These are phyloP conservation scores for Tiliacea aurago DNA, from an alignment of 2,888 invertebrate genomes.

Conservation along the genomic window DNA sequence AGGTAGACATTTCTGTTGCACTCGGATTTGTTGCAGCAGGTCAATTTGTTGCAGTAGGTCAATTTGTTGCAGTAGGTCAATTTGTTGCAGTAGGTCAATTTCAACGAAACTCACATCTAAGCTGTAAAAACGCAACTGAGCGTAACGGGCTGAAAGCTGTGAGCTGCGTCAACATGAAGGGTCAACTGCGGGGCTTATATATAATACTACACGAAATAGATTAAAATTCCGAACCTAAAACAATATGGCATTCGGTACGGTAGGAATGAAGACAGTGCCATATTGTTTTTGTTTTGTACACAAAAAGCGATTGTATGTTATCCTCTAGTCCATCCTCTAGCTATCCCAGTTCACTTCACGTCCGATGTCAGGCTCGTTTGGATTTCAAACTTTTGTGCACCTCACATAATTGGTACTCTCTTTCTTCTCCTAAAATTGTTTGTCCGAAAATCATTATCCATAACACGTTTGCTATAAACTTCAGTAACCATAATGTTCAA, in stretches of 20 bases:
- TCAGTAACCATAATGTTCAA: too few species aligned
- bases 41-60: background rate
- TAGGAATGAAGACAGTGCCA: too few species aligned
- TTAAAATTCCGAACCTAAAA: slow-evolving; percentile 15
- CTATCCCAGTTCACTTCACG: background rate
- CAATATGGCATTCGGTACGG: background rate
- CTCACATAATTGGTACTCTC: background rate
- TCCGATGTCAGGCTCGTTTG: too few species aligned
- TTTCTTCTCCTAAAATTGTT: too few species aligned
- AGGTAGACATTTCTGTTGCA: too few species aligned
- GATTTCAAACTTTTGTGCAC: background rate
- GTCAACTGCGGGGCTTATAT: background rate
- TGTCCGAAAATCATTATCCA: too few species aligned
- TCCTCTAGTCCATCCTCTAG: background rate
- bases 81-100: background rate
- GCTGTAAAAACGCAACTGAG: background rate
- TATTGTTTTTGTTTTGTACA: background rate
- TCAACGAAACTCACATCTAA: background rate
- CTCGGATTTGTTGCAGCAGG: background rate
- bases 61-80: background rate
- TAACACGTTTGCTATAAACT: too few species aligned
- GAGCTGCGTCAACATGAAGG: background rate
- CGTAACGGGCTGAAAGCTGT: background rate
- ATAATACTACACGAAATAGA: background rate
- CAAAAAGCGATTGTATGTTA: background rate